Base-by-base conservation (phyloP, 1,140 invertebrate species). In the Andricus grossulariae region DNA sequence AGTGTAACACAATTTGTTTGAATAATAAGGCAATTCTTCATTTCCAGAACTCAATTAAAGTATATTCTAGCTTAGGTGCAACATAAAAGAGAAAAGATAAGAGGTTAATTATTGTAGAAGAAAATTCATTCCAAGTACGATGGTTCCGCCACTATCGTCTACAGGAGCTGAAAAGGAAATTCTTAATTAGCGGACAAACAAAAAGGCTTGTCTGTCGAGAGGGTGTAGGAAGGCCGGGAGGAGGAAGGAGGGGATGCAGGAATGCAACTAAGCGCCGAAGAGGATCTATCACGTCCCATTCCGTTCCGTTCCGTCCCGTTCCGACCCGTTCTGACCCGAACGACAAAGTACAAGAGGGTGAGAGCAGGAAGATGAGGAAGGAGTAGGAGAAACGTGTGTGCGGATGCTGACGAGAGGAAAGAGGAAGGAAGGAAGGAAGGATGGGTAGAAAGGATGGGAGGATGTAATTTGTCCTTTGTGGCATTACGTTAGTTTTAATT, bases 401-500 rank as follows among this genome's bases (percentile, higher is more conserved):
- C 60, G 21, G 39, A 66, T 39, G 60, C 60, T 66, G 60, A 32
- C 60, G 60, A 66, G 60, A 45, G 60, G 21, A 74, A 74, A 19
- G 73, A 57, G 49, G 73, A 49, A 39, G 54, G 52, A 57, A 39
- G 45, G 25, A 74, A 60, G 55, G 55, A 57, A 50, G 73, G 52
- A 32, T 57, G 18, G 52, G 45, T 32, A 32, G 52, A 51, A 75
- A 70, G 19, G 60, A 50, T 25, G 12, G 32, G 49, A 21, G 25
- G 25, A 52, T 32, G 52, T 73, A 77, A 77, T 77, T 77, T 77
- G 76, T 72, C 57, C 76, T 77, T 77, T 77, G 76, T 77, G 71
- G 72, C 55, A 55, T 73, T 73, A 32, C 50, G 71, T 77, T 73
- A 73, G 71, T 73, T 77, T 77, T 77, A 77, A 77, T 77, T 77